Evolutionary conservation across 2,888 invertebrate genomes (phyloP).

Genomic region (Macropis europaea): DNA sequence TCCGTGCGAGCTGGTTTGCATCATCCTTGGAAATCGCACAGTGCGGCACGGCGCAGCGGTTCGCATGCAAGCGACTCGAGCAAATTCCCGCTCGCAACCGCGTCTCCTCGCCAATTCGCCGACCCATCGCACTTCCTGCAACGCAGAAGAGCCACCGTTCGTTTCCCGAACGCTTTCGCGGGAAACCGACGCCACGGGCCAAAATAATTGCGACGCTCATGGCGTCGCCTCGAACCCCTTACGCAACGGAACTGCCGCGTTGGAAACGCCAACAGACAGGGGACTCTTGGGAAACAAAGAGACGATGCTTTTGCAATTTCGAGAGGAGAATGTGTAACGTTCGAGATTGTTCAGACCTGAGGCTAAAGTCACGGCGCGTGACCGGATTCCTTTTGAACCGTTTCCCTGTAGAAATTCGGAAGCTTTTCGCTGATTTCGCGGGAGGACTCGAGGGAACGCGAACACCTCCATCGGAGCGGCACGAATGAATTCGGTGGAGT

Average conservation of each 20-base stretch:
- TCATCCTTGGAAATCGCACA: slow-evolving; percentile 51
- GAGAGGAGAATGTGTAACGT: too few relatives aligned
- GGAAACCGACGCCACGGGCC: slow-evolving; percentile 23
- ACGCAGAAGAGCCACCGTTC: background rate
- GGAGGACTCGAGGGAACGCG: background rate
- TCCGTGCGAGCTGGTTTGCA: slow-evolving; percentile 43
- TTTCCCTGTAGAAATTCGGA: background rate
- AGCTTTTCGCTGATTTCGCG: background rate
- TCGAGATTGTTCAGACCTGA: too few relatives aligned
- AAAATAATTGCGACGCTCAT: slow-evolving; percentile 41
- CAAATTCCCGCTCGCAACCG: background rate
- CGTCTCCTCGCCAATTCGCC: slow-evolving; percentile 20
- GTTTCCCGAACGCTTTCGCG: slow-evolving; percentile 22
- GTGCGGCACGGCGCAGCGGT: slow-evolving; percentile 2
- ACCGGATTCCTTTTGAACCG: too few relatives aligned
- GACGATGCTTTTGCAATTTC: too few relatives aligned
- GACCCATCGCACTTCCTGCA: slow-evolving; percentile 10
- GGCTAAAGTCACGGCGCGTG: too few relatives aligned
- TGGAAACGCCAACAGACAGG: background rate
- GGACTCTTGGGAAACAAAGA: background rate
- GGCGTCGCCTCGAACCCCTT: slow-evolving; percentile 24
- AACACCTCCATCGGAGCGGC: background rate
- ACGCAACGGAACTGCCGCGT: slow-evolving; percentile 12
- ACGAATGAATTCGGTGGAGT: too few relatives aligned
- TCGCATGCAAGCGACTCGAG: slow-evolving; percentile 1